These are phyloP conservation scores for Meloidogyne floridensis DNA, from an alignment of 1,140 invertebrate species.

Conservation along the genomic window DNA sequence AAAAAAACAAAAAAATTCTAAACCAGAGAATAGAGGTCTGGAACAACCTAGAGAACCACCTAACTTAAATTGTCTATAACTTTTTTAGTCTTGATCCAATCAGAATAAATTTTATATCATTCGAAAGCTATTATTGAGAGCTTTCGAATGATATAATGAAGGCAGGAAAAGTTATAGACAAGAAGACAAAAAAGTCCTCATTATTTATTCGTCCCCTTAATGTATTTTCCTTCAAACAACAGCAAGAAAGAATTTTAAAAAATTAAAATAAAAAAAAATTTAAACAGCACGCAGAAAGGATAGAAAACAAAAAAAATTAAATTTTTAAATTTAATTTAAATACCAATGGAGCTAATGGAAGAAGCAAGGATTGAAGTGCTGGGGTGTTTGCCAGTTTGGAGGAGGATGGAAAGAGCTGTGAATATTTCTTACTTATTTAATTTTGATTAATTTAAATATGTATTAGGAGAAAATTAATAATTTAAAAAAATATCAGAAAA, in stretches of 20 bases:
- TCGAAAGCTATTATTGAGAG: too few species aligned
- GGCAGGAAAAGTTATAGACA: too few species aligned
- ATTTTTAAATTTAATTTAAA: slow-evolving; percentile 15
- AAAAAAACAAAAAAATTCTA: too few species aligned
- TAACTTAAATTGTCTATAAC: too few species aligned
- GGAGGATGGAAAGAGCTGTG: slow-evolving; percentile 49
- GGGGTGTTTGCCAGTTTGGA: slow-evolving; percentile 43
- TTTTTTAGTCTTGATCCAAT: too few species aligned
- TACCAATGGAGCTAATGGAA: slow-evolving; percentile 52
- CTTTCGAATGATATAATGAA: too few species aligned
- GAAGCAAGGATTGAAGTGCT: slow-evolving; percentile 48
- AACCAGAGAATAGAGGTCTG: too few species aligned
- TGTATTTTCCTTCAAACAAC: neutral
- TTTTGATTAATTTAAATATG: neutral
- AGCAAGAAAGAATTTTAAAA: neutral
- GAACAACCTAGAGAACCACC: too few species aligned
- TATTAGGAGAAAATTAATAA: neutral
- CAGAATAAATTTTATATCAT: too few species aligned
- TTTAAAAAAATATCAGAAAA: neutral
- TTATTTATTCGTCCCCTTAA: too few species aligned
- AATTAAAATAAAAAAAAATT: neutral
- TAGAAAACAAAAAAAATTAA: slow-evolving; percentile 3
- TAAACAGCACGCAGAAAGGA: slow-evolving; percentile 4
- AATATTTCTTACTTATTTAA: slow-evolving; percentile 24
- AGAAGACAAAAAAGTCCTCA: too few species aligned